Evolutionary conservation across 2,797 vertebrate genomes (phyloP).

Genomic region (Euthynnus affinis): DNA sequence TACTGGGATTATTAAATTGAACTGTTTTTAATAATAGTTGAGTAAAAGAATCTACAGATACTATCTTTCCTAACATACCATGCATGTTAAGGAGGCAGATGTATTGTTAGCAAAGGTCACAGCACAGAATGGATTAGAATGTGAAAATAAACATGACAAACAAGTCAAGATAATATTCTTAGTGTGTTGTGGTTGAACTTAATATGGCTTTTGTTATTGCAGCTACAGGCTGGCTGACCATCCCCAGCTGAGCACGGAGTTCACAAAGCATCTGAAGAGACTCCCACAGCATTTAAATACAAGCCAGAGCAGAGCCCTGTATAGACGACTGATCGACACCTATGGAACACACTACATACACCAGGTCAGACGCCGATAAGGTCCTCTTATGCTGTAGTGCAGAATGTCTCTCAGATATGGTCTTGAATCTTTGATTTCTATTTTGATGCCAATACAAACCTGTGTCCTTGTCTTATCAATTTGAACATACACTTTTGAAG

Average conservation of each 20-base stretch:
- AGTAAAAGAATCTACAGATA: not conserved
- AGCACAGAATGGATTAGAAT: not conserved
- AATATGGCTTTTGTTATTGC: conserved; percentile 64
- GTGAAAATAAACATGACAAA: not conserved
- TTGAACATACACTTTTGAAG: too few species aligned
- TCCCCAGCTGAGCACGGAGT: conserved; percentile 85
- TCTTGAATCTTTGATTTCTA: too few species aligned
- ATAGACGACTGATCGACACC: conserved; percentile 85
- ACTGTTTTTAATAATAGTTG: too few species aligned
- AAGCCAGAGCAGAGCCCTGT: conserved; percentile 72
- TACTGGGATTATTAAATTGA: not conserved
- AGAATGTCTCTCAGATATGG: not conserved
- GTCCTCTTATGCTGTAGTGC: not conserved
- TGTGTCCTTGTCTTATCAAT: too few species aligned
- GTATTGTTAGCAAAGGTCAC: not conserved
- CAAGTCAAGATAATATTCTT: not conserved
- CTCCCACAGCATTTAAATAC: conserved; percentile 82
- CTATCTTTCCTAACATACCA: not conserved
- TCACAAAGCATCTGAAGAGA: conserved; percentile 82
- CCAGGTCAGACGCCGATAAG: conserved; percentile 69
- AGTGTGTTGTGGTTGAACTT: conserved; percentile 17
- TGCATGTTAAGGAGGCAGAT: not conserved
- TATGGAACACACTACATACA: conserved; percentile 92
- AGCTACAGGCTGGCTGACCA: conserved; percentile 87
- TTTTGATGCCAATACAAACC: too few species aligned